Conservation (phyloP, 1,140 invertebrate species). For the Penaeus chinensis region DNA sequence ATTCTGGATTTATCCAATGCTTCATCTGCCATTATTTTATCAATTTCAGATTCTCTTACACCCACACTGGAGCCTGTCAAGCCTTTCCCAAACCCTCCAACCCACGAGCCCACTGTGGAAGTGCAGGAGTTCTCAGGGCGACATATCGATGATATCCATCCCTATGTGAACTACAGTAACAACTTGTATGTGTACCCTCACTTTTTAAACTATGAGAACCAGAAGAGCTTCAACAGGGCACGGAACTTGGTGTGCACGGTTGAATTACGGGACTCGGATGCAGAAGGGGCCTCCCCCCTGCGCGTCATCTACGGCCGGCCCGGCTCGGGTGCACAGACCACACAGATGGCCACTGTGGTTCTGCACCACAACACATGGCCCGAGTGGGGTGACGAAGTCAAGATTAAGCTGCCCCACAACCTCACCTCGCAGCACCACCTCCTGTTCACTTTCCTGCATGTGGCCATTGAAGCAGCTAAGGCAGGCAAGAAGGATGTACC, state of each 20-base stretch:
- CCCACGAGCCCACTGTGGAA: constrained; percentile 80
- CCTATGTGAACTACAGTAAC: constrained; percentile 85
- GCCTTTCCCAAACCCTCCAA: constrained; percentile 83
- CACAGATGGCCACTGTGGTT: constrained; percentile 65
- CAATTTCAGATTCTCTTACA: constrained; percentile 79
- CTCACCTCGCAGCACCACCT: constrained; percentile 83
- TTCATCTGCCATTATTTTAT: constrained; percentile 44
- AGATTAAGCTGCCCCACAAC: constrained; percentile 83
- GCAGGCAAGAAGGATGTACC: constrained; percentile 79
- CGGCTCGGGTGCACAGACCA: constrained; percentile 72
- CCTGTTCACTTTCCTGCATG: constrained; percentile 89
- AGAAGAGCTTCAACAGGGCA: constrained; percentile 87
- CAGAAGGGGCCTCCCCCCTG: constrained; percentile 77
- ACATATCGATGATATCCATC: constrained; percentile 79
- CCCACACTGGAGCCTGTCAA: constrained; percentile 82
- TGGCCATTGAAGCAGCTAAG: constrained; percentile 76
- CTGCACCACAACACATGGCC: constrained; percentile 85
- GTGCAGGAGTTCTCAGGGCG: constrained; percentile 83
- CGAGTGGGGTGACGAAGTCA: constrained; percentile 90
- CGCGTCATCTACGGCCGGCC: constrained; percentile 83
- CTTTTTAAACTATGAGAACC: constrained; percentile 88
- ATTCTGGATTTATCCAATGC: constrained; percentile 33
- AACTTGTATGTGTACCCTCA: constrained; percentile 92
- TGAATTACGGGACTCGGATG: constrained; percentile 85
- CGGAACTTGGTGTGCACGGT: constrained; percentile 91